Evolutionary conservation across 2,888 invertebrate genomes (phyloP), one percentile per base, ranked within the genome.

Genomic region (Stenolophus ochropezus): DNA sequence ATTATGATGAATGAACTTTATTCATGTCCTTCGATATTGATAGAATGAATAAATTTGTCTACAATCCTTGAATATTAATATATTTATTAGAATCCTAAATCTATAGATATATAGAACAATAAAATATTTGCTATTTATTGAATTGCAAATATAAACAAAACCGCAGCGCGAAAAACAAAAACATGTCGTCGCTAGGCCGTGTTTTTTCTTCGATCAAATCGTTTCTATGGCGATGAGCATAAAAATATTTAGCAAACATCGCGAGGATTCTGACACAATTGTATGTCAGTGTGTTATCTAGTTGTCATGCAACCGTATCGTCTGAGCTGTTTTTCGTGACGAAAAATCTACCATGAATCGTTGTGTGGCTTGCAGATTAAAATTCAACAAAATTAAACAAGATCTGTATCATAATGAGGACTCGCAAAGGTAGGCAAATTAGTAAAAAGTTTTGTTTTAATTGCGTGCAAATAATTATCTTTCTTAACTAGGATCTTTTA

Each of bases 301-400:
- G 18, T 6, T 16, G 27, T 27, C 20, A 33, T 33, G 65, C 65
- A 69, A 33, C 16, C 27, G 33, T 33, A 69, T 42, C 18, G 1
- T 65, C 25, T 58, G 16, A 14, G 14, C 5, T 20, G 21, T 56
- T 56, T 69, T 18, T 18, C 8, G 33, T 69, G 27, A 27, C 27
- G 18, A 65, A 65, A 23, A 65, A 33, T n/a, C 25, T 14, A 61
- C 11, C 1, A 61, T 69, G 65, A 69, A 69, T 4, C 65, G 65
- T 16, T 69, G 65, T 69, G 65, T 69, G 33, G 65, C 65, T 18
- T 69, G 65, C 65, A 69, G 65, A 69, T 69, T 33, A 69, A 69
- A 69, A 14, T 69, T 69, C 33, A 69, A 27, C 27, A 69, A 69
- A 69, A 69, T 69, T 69, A 69, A 14, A 8, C 65, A 69, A 69